Percentiles rank a stretch among this genome's conserved stretches.
These are phyloP conservation scores for Spialia ferax DNA, from an alignment of 2,888 invertebrate genomes.

Conservation along the genomic window DNA sequence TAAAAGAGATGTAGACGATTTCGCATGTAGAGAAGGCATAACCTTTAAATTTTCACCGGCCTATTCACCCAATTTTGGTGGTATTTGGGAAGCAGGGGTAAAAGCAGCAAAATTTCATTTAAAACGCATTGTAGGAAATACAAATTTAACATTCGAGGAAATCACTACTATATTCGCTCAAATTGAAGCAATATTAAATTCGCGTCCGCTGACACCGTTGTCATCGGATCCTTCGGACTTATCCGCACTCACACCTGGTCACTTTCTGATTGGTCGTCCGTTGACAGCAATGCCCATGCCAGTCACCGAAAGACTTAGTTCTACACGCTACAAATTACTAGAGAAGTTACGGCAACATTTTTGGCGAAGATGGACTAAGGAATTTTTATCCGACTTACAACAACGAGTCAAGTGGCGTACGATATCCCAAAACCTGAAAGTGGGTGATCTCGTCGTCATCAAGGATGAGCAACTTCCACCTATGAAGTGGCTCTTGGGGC, in stretches of 20 bases:
- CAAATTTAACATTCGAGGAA: conserved; percentile 39
- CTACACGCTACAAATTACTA: not conserved
- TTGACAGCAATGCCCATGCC: not conserved
- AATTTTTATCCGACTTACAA: not conserved
- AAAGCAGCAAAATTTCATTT: conserved; percentile 34
- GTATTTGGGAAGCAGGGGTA: conserved; percentile 32
- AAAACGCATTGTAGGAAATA: conserved; percentile 38
- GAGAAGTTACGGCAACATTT: conserved; percentile 8
- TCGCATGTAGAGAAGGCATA: conserved; percentile 33
- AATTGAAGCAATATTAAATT: conserved; percentile 40
- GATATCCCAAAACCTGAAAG: not conserved
- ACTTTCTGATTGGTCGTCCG: not conserved
- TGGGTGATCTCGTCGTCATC: not conserved
- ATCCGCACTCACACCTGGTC: not conserved
- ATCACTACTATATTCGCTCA: conserved; percentile 35
- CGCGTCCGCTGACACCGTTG: conserved; percentile 27
- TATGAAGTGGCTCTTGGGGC: not conserved
- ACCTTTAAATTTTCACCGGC: conserved; percentile 34
- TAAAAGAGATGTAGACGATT: not conserved
- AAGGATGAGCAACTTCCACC: conserved; percentile 1
- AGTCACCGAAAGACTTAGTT: not conserved
- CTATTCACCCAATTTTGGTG: conserved; percentile 30
- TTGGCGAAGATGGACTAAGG: conserved; percentile 5
- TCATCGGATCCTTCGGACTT: conserved; percentile 6
- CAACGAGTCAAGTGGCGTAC: not conserved